These are phyloP conservation scores for Pagrus major DNA, from an alignment of 2,113 vertebrate species.

Conservation along the genomic window DNA sequence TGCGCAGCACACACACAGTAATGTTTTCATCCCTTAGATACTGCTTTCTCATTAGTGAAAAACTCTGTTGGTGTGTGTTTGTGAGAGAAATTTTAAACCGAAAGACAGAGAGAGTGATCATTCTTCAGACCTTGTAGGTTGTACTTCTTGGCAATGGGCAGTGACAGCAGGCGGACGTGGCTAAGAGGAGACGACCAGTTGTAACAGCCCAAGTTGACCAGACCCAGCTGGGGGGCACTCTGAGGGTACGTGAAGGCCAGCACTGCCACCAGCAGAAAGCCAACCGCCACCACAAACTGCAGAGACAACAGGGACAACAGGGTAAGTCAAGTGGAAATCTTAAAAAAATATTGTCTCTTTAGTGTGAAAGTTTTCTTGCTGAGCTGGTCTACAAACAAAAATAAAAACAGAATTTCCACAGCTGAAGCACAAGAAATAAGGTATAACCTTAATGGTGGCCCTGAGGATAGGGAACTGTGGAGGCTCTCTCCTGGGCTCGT, in stretches of 20 bases:
- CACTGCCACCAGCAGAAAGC: slow-evolving; percentile 87
- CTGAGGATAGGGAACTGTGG: slow-evolving; percentile 89
- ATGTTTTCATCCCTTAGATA: not conserved
- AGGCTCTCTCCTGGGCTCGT: slow-evolving; percentile 90
- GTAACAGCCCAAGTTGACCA: slow-evolving; percentile 83
- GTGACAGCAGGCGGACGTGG: slow-evolving; percentile 91
- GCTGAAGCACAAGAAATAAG: no score
- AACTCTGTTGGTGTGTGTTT: not conserved
- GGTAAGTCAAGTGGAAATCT: no score
- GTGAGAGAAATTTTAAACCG: not conserved
- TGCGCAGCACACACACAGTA: slow-evolving; percentile 21
- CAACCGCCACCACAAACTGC: slow-evolving; percentile 88
- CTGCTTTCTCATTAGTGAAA: not conserved
- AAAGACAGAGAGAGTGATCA: not conserved
- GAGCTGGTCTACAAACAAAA: no score
- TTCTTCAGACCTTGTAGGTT: slow-evolving; percentile 87
- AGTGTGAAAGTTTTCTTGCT: no score
- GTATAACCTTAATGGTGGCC: slow-evolving; percentile 87
- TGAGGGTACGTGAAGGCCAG: slow-evolving; percentile 90
- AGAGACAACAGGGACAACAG: slow-evolving; percentile 40
- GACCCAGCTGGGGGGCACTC: slow-evolving; percentile 83
- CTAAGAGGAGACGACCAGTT: slow-evolving; percentile 91
- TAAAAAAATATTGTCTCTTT: no score
- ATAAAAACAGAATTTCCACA: no score
- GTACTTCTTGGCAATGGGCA: slow-evolving; percentile 96